Evolutionary conservation across 2,797 vertebrate species (phyloP).

Genomic region (Acipenser transmontanus): DNA sequence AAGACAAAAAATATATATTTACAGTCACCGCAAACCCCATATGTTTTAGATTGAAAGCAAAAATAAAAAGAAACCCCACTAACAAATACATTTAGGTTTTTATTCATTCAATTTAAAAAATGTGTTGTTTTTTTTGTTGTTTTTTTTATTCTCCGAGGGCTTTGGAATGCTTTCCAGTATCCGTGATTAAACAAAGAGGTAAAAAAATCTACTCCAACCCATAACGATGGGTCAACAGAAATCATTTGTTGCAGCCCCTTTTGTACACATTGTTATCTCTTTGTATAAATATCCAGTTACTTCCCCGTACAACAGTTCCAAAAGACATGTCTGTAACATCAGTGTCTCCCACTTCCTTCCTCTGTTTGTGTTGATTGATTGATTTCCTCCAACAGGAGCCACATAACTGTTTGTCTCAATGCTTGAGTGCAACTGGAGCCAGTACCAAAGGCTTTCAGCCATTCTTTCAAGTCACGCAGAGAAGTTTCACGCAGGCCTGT

Average conservation of each 20-base stretch:
- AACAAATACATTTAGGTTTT: too few species aligned
- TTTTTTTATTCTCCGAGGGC: too few species aligned
- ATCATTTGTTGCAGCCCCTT: slow-evolving; percentile 53
- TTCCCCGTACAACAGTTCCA: slow-evolving; percentile 51
- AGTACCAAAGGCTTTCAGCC: slow-evolving; percentile 11
- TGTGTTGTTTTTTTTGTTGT: too few species aligned
- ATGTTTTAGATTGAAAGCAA: too few species aligned
- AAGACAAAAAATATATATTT: too few species aligned
- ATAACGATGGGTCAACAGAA: slow-evolving; percentile 54
- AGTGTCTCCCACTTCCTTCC: slow-evolving; percentile 61
- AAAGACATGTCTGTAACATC: slow-evolving; percentile 60
- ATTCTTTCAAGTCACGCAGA: slow-evolving; percentile 21
- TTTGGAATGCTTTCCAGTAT: too few species aligned
- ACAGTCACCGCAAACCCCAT: too few species aligned
- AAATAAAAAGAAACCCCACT: too few species aligned
- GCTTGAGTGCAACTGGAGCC: background rate
- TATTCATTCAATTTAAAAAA: too few species aligned
- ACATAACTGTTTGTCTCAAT: slow-evolving; percentile 8
- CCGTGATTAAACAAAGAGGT: too few species aligned
- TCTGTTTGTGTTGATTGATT: slow-evolving; percentile 55
- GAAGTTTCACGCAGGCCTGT: too few species aligned
- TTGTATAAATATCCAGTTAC: slow-evolving; percentile 67
- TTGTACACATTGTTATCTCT: slow-evolving; percentile 64
- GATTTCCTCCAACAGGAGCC: slow-evolving; percentile 36
- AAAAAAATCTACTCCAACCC: slow-evolving; percentile 22